Conservation (phyloP, 2,797 vertebrate species). For the Enteromius fasciolatus region DNA sequence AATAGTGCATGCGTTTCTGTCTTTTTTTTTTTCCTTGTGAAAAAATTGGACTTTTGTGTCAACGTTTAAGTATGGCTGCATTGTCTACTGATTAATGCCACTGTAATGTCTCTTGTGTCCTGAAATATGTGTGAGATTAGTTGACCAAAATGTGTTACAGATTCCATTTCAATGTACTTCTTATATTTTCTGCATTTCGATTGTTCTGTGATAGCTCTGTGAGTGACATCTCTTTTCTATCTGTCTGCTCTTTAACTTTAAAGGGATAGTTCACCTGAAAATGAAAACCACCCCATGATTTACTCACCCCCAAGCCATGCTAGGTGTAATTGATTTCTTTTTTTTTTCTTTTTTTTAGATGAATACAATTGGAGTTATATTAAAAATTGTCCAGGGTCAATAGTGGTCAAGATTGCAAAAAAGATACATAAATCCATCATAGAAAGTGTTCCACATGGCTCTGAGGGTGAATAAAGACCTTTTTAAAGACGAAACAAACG, state of each 20-base stretch:
- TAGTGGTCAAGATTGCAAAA: neutral
- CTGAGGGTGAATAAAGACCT: neutral
- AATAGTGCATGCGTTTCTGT: slow-evolving; percentile 8
- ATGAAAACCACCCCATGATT: neutral
- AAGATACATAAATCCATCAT: neutral
- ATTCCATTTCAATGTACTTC: slow-evolving; percentile 68
- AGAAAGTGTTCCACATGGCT: neutral
- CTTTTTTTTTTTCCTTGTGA: neutral
- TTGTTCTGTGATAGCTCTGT: slow-evolving; percentile 80
- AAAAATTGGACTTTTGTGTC: neutral
- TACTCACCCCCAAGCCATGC: neutral
- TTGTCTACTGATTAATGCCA: neutral
- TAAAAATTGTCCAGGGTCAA: neutral
- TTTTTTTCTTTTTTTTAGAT: neutral
- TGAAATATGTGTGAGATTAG: slow-evolving; percentile 16
- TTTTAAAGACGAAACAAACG: neutral
- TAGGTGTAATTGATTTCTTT: neutral
- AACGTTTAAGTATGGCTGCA: neutral
- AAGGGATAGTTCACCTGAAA: neutral
- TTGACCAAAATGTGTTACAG: slow-evolving; percentile 41
- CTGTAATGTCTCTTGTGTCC: slow-evolving; percentile 3
- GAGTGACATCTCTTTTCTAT: slow-evolving; percentile 74
- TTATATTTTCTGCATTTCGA: slow-evolving; percentile 71
- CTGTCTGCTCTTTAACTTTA: slow-evolving; percentile 53
- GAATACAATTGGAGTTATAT: neutral